Conservation (phyloP, 1,140 invertebrate genomes). For the Calliopsis andreniformis region DNA sequence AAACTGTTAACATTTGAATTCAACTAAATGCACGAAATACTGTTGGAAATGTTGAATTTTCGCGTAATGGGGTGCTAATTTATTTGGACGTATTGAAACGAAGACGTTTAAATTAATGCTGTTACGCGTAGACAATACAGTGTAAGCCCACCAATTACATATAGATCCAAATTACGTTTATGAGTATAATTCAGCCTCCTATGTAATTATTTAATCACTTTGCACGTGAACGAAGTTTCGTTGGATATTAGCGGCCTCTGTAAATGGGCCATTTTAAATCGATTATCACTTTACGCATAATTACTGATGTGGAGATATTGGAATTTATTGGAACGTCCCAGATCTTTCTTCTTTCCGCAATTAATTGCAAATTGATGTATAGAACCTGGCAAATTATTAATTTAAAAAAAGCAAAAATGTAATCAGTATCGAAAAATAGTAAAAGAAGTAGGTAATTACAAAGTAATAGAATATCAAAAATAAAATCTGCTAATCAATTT, state of each 20-base stretch:
- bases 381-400: no score
- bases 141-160: slow-evolving; percentile 7
- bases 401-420: no score
- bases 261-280: neutral
- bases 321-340: neutral
- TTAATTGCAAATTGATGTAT: no score
- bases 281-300: neutral
- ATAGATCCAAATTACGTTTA: slow-evolving; percentile 21
- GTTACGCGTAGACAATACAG: slow-evolving; percentile 4
- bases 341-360: no score
- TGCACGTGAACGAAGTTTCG: neutral
- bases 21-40: no score
- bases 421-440: no score
- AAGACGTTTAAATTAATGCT: slow-evolving; percentile 19
- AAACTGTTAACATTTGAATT: no score
- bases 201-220: slow-evolving; percentile 43
- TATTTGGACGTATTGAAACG: neutral
- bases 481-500: no score
- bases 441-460: no score
- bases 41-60: neutral
- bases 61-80: neutral
- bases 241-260: neutral
- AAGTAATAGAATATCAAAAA: no score
- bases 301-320: neutral
- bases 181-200: slow-evolving; percentile 8